Base-by-base conservation (phyloP, 2,888 invertebrate species). In the Capitulum mitella region DNA sequence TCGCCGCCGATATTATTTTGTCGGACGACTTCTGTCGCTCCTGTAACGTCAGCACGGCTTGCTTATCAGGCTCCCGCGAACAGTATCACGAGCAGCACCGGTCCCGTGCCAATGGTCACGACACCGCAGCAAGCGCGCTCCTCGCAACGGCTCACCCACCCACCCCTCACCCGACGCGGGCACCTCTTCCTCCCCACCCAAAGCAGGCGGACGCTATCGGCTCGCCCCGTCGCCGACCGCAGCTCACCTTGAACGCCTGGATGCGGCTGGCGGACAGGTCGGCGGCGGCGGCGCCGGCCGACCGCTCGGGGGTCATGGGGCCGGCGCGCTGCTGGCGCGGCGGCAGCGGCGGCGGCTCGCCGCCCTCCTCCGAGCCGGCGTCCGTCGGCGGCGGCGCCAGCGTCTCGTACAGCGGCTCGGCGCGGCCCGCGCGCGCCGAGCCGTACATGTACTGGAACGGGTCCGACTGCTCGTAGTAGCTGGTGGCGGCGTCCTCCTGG, bases 361-460 rank as follows among this genome's bases (percentile, higher is more conserved):
- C 32, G 8, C n/a, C 48, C 6, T n/a, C 43, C 10, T n/a, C 12
- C 29, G n/a, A n/a, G n/a, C 29, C 43, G 29, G 22, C 16, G 8
- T n/a, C n/a, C n/a, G 75, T 16, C 26, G 43, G 26, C 16, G 10
- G 26, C 40, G 40, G 40, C 46, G 43, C 46, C 76, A 76, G 46
- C 76, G 76, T n/a, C 29, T 48, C 48, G 46, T 76, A 76, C 46
- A 76, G 16, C 29, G 29, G 16, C 16, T 76, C 76, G 16, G 76
- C 19, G 29, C 1, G 26, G 3, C 37, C 70, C 3, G 46, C 16
- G n/a, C 76, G 76, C 14, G 70, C 16, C 37, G 70, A 34, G 43
- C 89, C 89, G 84, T 91, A 91, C 85, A 92, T 89, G 84, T 91
- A 92, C 85, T 92, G 92, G 83, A 92, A 92, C n/a, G 92, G 92